These are phyloP conservation scores for Sinocyclocheilus grahami DNA, from an alignment of 2,113 vertebrate genomes.

Conservation along the genomic window DNA sequence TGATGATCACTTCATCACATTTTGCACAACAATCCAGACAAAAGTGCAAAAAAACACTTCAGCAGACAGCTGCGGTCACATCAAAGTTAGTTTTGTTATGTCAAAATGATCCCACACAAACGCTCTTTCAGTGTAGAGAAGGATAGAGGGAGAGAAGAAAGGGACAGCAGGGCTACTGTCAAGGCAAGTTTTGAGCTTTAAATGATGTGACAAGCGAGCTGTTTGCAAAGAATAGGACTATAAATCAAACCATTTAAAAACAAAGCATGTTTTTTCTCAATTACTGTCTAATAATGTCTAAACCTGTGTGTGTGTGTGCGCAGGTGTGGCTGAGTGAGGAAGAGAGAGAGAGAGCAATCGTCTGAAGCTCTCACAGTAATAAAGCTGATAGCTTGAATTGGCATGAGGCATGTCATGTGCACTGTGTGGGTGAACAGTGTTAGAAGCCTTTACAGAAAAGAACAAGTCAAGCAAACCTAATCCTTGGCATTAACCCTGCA, in stretches of 20 bases:
- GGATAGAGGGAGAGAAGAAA: not conserved
- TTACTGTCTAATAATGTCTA: conserved; percentile 8
- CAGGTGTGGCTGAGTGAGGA: not conserved
- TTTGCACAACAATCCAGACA: conserved; percentile 1
- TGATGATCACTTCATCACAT: not conserved
- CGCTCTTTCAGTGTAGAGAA: not conserved
- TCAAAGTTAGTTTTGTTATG: conserved; percentile 6
- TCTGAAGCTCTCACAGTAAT: not conserved
- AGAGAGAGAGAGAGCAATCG: not conserved
- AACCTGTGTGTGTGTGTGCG: not conserved
- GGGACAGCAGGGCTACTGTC: conserved; percentile 35
- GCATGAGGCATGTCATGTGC: not conserved
- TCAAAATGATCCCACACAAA: conserved; percentile 23
- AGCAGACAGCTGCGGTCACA: not conserved
- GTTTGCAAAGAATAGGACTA: not conserved
- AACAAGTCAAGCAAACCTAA: conserved; percentile 19
- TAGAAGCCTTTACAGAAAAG: conserved; percentile 8
- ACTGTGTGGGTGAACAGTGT: conserved; percentile 14
- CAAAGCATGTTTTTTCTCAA: conserved; percentile 6
- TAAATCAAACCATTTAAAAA: conserved; percentile 15
- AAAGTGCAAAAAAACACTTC: not conserved
- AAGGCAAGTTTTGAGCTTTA: conserved; percentile 38
- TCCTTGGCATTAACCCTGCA: conserved; percentile 42
- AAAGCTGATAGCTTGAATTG: conserved; percentile 18
- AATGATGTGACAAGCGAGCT: conserved; percentile 4